These are phyloP conservation scores for Cervus canadensis DNA, from an alignment of 2,113 vertebrate genomes.

Conservation along the genomic window DNA sequence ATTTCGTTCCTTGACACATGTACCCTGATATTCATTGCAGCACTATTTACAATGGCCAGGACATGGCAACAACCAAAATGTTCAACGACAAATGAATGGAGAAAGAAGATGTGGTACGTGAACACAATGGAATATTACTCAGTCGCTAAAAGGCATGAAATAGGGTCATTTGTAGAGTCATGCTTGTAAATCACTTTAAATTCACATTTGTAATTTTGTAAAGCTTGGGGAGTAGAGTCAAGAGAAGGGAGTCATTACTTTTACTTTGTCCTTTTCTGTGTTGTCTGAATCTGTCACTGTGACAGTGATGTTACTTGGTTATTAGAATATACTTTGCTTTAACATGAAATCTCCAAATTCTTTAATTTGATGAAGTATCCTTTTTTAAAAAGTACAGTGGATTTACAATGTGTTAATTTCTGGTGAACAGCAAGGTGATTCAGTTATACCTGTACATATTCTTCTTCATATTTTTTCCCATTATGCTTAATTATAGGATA, in stretches of 20 bases:
- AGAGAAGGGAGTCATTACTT: neutral
- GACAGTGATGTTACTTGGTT: neutral
- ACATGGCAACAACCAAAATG: neutral
- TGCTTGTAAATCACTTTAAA: neutral
- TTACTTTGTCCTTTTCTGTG: neutral
- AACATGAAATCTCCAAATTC: neutral
- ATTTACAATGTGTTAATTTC: neutral
- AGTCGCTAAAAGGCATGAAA: neutral
- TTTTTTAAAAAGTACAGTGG: neutral
- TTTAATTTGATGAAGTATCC: neutral
- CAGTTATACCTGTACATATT: neutral
- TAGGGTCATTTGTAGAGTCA: neutral
- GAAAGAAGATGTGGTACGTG: accelerated
- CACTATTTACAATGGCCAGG: neutral
- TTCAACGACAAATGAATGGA: neutral
- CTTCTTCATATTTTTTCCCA: neutral
- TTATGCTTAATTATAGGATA: neutral
- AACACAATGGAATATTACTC: neutral
- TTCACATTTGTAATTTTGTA: neutral
- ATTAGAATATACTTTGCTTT: neutral
- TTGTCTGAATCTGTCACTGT: neutral
- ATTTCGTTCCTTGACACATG: neutral
- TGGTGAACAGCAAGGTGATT: neutral
- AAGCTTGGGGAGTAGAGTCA: accelerated
- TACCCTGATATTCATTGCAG: neutral